Conservation (phyloP, 2,888 invertebrate species). For the Epiblema foenella region DNA sequence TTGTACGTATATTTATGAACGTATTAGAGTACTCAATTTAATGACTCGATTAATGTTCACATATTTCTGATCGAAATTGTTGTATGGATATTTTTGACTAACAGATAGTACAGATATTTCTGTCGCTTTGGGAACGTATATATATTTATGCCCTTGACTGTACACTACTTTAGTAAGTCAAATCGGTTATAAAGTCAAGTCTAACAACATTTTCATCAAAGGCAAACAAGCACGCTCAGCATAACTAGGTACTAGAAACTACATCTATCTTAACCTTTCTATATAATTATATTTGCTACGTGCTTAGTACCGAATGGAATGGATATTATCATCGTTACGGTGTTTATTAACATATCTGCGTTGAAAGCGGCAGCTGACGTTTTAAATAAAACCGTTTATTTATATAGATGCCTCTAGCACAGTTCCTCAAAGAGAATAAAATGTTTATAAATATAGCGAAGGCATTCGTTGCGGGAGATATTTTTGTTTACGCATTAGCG, state of each 20-base stretch:
- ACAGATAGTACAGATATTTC: too few relatives aligned
- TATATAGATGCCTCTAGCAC: slow-evolving; percentile 42
- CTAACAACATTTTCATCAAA: slow-evolving; percentile 19
- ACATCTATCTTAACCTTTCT: not conserved
- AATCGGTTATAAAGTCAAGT: slow-evolving; percentile 1
- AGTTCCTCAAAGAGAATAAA: slow-evolving; percentile 45
- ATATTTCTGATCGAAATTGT: too few relatives aligned
- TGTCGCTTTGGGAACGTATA: too few relatives aligned
- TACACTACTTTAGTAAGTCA: slow-evolving; percentile 3
- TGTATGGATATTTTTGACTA: too few relatives aligned
- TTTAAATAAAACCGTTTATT: slow-evolving; percentile 40
- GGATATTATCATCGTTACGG: slow-evolving; percentile 10
- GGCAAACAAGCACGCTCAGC: slow-evolving; percentile 4
- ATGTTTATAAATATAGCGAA: slow-evolving; percentile 45
- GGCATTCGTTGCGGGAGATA: slow-evolving; percentile 48
- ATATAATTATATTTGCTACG: not conserved
- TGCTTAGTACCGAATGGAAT: slow-evolving; percentile 14
- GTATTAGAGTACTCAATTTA: too few relatives aligned
- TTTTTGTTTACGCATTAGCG: slow-evolving; percentile 42
- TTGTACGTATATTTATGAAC: too few relatives aligned
- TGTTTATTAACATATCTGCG: slow-evolving; percentile 14
- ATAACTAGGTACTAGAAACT: slow-evolving; percentile 22
- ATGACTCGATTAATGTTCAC: too few relatives aligned
- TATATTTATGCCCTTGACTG: too few relatives aligned
- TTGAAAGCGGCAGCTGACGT: slow-evolving; percentile 10